Evolutionary conservation across 2,797 vertebrate species (phyloP), one percentile per base, ranked within the genome.

Genomic region (Gallinago solitaria): DNA sequence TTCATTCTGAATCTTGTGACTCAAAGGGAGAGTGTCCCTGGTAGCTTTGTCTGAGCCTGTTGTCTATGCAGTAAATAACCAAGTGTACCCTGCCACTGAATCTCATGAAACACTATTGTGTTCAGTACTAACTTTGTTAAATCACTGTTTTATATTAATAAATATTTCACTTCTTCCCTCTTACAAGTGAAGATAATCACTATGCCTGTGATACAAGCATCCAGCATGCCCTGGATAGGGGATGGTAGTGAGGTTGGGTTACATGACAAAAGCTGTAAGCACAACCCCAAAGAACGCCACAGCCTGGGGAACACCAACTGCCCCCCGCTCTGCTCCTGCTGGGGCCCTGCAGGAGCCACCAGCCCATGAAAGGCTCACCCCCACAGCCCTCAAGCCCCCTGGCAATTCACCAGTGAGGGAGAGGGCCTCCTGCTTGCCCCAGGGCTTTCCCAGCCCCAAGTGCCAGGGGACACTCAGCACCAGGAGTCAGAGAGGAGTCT

Each of bases 341-440:
- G 53, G 47, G 39, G 4, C 56, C 15, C 27, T 39, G 37, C 19
- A 64, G 21, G 5, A 20, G 18, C 16, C 9, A 10, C 21, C 27
- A 39, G 19, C 28, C 75, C 28, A 13, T 14, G 37, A 61, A 85
- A n/a, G 12, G 20, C 7, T 75, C 19, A 9, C 24, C 12, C 7
- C 16, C 5, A 5, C 23, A 54, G 21, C 12, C 11, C 12, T 15
- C 19, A 81, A 57, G 8, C 18, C 37, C 0, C 1, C 30, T 16
- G 37, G 27, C 18, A 37, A 37, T n/a, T 27, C 5, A 28, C 33
- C 37, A 9, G 15, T 60, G 11, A 54, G 39, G 41, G 9, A 67
- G 19, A 54, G 23, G 5, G 48, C 6, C 4, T 13, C 8, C 8
- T 1, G 1, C 17, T 37, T 12, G 1, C 21, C 20, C 33, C 35